Base-by-base conservation (phyloP, 1,140 invertebrate species). In the Plodia interpunctella region DNA sequence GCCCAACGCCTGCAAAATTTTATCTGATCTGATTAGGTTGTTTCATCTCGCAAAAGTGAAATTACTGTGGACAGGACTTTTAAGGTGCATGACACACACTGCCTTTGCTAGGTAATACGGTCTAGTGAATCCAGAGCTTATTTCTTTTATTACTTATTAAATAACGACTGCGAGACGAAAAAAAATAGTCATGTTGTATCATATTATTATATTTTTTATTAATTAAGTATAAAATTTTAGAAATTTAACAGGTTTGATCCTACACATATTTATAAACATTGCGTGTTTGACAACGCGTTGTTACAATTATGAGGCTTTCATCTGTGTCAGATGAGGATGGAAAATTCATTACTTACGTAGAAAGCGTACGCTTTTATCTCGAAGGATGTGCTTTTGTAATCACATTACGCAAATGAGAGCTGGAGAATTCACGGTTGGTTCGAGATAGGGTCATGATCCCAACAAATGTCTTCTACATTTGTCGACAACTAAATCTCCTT, bases 371-470 rank as follows among this genome's bases (percentile, higher is more conserved):
- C 80, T 87, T 84, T 85, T 86, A 87, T 86, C 84, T 84, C 78
- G 62, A 74, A 83, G 83, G 84, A 87, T 87, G 83, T 87, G 83
- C 84, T 86, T 87, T 87, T 87, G 84, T 86, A 87, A 87, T 87
- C 80, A 87, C 82, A 87, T 87, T 87, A 87, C 82, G 82, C 80
- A 87, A 87, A 87, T 87, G 84, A 87, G 82, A 81, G 81, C 80
- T 78, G 65, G 76, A 80, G 81, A 77, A 83, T 84, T 86, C 83
- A 85, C 77, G 80, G 78, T 72, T 82, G 80, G 74, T 78, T 81
- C 80, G 67, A 77, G 79, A 81, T 79, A 79, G 77, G 79, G 78
- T 81, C 81, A 72, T 80, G 84, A 84, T 83, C 79, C 79, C 81
- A 64, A 80, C 82, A 78, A 85, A 85, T 85, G 82, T 79, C 82